Evolutionary conservation across 2,113 vertebrate species (phyloP).

Genomic region (Collichthys lucidus): DNA sequence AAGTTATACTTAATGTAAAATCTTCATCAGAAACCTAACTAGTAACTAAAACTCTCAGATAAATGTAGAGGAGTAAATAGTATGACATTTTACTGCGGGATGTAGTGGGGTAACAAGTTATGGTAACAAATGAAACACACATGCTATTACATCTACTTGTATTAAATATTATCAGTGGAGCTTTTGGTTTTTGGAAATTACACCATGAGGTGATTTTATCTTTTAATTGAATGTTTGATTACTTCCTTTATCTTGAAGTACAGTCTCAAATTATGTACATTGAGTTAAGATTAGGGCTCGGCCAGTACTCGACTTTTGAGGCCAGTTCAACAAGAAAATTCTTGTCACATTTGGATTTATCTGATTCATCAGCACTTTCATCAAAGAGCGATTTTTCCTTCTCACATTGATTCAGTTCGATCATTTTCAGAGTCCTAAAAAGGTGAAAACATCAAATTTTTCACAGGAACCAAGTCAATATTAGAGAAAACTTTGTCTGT

Average conservation of each 20-base stretch:
- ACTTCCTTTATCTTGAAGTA: not conserved
- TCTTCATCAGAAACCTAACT: too few species aligned
- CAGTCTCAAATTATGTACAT: not conserved
- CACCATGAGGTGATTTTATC: not conserved
- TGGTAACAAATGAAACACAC: too few species aligned
- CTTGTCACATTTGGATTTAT: not conserved
- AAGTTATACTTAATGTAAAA: too few species aligned
- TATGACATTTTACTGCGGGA: too few species aligned
- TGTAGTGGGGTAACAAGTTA: too few species aligned
- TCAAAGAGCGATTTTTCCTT: not conserved
- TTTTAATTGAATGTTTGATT: slow-evolving; percentile 20
- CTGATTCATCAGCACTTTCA: not conserved
- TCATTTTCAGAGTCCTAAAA: not conserved
- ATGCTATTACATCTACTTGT: not conserved
- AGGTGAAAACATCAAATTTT: not conserved
- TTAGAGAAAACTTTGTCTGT: not conserved
- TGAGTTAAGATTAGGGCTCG: not conserved
- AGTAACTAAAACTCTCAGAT: too few species aligned
- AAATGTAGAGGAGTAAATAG: too few species aligned
- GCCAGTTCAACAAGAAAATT: not conserved
- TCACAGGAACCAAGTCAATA: not conserved
- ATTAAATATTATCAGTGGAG: not conserved
- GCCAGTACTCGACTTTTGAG: not conserved
- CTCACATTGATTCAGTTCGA: not conserved
- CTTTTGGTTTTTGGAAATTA: slow-evolving; percentile 1